Evolutionary conservation across 1,140 invertebrate species (phyloP), one percentile per base, ranked within the genome.

Genomic region (Drosophila aff.): DNA sequence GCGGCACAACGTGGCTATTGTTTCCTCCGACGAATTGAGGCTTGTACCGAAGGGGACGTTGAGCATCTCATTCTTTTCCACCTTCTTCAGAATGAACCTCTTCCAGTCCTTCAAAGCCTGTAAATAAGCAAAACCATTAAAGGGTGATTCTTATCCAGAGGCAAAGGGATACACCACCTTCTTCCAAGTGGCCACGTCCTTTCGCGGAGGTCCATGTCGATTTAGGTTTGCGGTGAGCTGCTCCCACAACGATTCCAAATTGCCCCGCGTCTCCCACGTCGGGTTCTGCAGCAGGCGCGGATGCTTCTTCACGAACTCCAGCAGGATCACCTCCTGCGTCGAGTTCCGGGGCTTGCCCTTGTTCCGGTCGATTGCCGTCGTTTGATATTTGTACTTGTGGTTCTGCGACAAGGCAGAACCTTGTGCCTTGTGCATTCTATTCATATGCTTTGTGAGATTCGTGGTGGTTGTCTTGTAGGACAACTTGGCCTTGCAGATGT

Each of bases 71-170:
- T 90, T 89, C 50, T 81, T 90, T 16, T 90, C 84, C 33, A 89
- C 85, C 50, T 89, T 89, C 38, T 85, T 89, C 9, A 84, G 68
- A 33, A 89, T 85, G 18, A 90, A 90, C 28, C 85, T 66, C 18
- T 89, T 89, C 84, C 84, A 89, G 85, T 89, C 84, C 59, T 90
- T 89, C 26, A 89, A 40, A 2, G 84, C 85, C 84, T 89, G 11
- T 4, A 7, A 26, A 21, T 15, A 21, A 36, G 13, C 3, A n/a
- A 47, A 15, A 16, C 6, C 3, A 11, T 68, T 31, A 49, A 28
- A 2, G 23, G 0, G 11, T 11, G 28, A 10, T 18, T 13, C 4
- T 5, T 55, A 28, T 11, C 0, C 8, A 11, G 13, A 15, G 26
- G 16, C 3, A n/a, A 11, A 11, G 3, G 18, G 1, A 6, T 13